These are phyloP conservation scores for Lampropteryx suffumata DNA, from an alignment of 2,888 invertebrate genomes.

Conservation along the genomic window DNA sequence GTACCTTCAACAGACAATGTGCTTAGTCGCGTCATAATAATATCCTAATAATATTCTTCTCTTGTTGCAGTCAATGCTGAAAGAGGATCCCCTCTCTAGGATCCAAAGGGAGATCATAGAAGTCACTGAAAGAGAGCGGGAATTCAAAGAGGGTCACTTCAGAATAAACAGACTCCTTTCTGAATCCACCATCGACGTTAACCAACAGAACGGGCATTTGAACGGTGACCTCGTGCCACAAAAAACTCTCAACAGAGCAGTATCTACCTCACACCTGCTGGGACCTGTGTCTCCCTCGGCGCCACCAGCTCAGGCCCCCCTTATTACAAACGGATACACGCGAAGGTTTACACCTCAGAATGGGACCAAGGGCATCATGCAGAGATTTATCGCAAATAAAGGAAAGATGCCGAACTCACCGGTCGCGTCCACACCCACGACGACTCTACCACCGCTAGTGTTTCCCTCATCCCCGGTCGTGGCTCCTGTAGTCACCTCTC, in stretches of 20 bases:
- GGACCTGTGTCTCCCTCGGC: conserved; percentile 66
- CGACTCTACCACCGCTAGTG: conserved; percentile 54
- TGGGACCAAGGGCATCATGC: conserved; percentile 91
- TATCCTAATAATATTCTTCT: conserved; percentile 17
- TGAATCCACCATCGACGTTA: conserved; percentile 75
- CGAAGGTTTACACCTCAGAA: conserved; percentile 85
- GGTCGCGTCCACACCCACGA: conserved; percentile 49
- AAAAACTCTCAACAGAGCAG: conserved; percentile 66
- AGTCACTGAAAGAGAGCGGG: conserved; percentile 92
- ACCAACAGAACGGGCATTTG: conserved; percentile 70
- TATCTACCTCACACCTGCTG: conserved; percentile 73
- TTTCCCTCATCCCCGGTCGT: conserved; percentile 60
- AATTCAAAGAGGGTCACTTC: conserved; percentile 86
- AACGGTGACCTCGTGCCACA: conserved; percentile 63
- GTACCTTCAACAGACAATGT: too few relatives aligned
- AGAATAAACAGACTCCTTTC: conserved; percentile 71
- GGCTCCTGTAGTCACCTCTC: conserved; percentile 47
- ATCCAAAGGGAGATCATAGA: conserved; percentile 95
- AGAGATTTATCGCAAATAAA: conserved; percentile 90
- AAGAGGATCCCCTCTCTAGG: conserved; percentile 89
- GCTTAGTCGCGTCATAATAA: background rate
- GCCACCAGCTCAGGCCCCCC: conserved; percentile 58
- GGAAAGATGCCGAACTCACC: conserved; percentile 84
- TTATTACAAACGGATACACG: conserved; percentile 77
- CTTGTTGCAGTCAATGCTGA: conserved; percentile 79